These are phyloP conservation scores for Pseudochaenichthys georgianus DNA, from an alignment of 2,797 vertebrate genomes.

Conservation along the genomic window DNA sequence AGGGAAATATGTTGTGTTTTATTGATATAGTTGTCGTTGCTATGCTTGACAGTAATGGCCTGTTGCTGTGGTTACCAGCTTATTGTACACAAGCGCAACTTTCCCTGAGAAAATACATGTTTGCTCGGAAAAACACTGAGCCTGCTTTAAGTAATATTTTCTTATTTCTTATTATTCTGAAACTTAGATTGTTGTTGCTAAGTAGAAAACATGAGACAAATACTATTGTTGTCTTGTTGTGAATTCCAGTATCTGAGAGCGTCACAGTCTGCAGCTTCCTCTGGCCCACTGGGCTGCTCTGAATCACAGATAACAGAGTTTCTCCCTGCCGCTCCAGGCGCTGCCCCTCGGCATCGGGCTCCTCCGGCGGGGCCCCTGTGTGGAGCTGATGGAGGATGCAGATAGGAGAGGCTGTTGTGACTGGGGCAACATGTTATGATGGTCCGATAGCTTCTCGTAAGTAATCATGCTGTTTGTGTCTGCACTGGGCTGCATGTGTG, in stretches of 20 bases:
- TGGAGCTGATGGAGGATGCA: constrained; percentile 65
- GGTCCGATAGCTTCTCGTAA: constrained; percentile 39
- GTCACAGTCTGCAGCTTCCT: constrained; percentile 65
- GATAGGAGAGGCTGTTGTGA: constrained; percentile 75
- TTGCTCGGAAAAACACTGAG: constrained; percentile 30
- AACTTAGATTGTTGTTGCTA: constrained; percentile 40
- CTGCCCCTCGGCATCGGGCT: constrained; percentile 36
- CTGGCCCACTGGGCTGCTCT: constrained; percentile 35
- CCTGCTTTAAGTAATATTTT: background rate
- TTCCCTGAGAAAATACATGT: constrained; percentile 2
- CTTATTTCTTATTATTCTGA: constrained; percentile 20
- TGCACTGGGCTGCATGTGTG: constrained; percentile 17
- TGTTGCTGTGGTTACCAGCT: constrained; percentile 27
- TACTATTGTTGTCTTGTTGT: constrained; percentile 48
- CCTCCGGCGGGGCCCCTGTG: constrained; percentile 34
- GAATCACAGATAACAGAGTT: constrained; percentile 54
- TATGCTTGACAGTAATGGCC: constrained; percentile 18
- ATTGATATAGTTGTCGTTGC: too few species aligned
- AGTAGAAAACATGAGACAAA: constrained; percentile 44
- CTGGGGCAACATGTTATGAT: constrained; percentile 40
- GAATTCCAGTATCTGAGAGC: constrained; percentile 64
- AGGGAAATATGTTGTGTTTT: too few species aligned
- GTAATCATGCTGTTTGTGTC: constrained; percentile 31
- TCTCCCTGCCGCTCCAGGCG: constrained; percentile 38
- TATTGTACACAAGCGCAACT: background rate